Percentiles rank a stretch among this genome's conserved stretches.
phyloP scores from a whole-genome alignment of 2,888 invertebrate genomes.

The Doris montereyensis region DNA sequence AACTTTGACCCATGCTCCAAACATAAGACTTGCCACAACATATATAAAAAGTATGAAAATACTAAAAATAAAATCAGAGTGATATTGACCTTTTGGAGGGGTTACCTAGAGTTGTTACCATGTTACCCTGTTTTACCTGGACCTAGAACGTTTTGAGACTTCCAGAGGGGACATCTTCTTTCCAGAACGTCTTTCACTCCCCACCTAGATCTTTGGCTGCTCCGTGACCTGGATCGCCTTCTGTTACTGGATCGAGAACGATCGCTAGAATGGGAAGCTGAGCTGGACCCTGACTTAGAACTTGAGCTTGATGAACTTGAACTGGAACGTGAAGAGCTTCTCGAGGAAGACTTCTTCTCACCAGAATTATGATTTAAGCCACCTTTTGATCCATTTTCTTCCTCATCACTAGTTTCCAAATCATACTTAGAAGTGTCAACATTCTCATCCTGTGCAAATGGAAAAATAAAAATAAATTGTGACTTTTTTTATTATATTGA shows the following conservation, averaged over 20 bases:
- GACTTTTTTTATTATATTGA: no score
- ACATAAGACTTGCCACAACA: no score
- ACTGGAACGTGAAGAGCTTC: constrained; percentile 27
- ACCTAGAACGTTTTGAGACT: constrained; percentile 60
- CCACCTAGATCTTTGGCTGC: constrained; percentile 8
- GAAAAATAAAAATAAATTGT: no score
- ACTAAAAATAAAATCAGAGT: no score
- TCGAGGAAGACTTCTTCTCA: constrained; percentile 22
- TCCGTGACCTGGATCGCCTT: constrained; percentile 18
- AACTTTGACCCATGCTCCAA: no score
- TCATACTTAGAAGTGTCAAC: constrained; percentile 85
- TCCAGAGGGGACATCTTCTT: no score
- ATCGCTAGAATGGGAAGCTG: constrained; percentile 3
- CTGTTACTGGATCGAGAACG: background rate
- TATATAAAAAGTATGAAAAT: no score
- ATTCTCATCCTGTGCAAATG: constrained; percentile 41
- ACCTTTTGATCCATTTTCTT: constrained; percentile 51
- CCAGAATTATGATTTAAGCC: background rate
- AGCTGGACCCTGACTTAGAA: constrained; percentile 16
- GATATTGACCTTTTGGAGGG: constrained; percentile 42
- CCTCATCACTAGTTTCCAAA: constrained; percentile 80
- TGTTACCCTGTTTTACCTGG: constrained; percentile 62
- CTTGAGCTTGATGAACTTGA: constrained; percentile 14
- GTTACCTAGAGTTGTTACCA: constrained; percentile 44
- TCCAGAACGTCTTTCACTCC: background rate